Evolutionary conservation across 2,113 vertebrate species (phyloP).

Genomic region (Craseonycteris thonglongyai): DNA sequence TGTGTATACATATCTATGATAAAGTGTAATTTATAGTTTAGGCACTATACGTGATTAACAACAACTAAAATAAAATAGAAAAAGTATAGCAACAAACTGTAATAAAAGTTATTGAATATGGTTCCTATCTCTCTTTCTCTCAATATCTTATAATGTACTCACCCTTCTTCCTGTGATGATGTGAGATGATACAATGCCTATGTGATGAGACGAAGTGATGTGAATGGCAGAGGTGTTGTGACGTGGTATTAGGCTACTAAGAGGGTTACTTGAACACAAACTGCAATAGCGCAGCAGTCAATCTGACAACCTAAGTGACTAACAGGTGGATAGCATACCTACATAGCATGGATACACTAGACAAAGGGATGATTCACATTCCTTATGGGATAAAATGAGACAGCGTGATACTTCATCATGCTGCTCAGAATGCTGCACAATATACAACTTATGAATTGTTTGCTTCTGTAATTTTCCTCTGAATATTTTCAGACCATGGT

Average conservation of each 20-base stretch:
- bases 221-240: background rate
- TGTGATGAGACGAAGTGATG: background rate
- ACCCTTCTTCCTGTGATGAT: background rate
- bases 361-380: background rate
- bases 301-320: background rate
- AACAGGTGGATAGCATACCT: background rate
- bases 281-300: background rate
- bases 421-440: background rate
- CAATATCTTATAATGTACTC: background rate
- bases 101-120: no score
- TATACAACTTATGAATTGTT: background rate
- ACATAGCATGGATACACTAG: no score
- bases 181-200: background rate
- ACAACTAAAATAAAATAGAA: background rate
- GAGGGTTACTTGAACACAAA: background rate
- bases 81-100: background rate
- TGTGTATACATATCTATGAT: background rate
- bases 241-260: background rate
- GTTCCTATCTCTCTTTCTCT: background rate
- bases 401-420: background rate
- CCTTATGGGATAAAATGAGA: background rate
- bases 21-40: background rate
- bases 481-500: background rate
- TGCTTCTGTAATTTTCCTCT: background rate
- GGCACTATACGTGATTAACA: background rate